Evolutionary conservation across 1,140 invertebrate genomes (phyloP).

Genomic region (Andrena cerasifolii): DNA sequence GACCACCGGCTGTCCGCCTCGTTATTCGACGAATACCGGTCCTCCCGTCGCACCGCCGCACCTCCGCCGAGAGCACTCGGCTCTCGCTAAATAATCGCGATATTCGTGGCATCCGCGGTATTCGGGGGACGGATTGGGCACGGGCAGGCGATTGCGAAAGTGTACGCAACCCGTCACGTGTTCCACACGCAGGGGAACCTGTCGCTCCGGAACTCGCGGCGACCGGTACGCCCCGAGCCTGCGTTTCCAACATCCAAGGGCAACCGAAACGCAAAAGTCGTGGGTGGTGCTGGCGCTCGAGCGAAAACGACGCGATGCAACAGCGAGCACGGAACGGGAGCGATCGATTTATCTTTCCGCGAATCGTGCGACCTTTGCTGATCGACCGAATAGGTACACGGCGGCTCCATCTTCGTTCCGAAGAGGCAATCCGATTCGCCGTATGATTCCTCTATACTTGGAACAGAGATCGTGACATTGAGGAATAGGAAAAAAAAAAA

Average conservation of each 20-base stretch:
- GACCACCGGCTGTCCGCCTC: no score
- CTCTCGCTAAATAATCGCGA: neutral
- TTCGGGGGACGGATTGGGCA: constrained; percentile 10
- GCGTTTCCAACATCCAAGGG: constrained; percentile 57
- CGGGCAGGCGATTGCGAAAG: constrained; percentile 30
- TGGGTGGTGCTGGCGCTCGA: constrained; percentile 14
- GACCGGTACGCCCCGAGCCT: constrained; percentile 58
- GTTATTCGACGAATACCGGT: no score
- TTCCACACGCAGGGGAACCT: constrained; percentile 57
- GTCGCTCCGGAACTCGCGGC: constrained; percentile 60
- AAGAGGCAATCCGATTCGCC: no score
- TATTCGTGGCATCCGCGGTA: no score
- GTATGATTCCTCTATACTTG: neutral
- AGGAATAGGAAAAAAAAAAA: constrained; percentile 21
- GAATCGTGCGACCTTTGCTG: neutral
- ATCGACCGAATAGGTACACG: neutral
- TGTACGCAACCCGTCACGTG: constrained; percentile 55
- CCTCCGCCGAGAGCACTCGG: no score
- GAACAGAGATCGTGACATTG: neutral
- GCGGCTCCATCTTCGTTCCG: no score
- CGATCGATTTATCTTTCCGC: constrained; percentile 5
- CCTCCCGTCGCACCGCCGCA: no score
- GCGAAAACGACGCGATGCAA: neutral
- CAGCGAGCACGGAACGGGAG: neutral
- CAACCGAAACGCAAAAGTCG: constrained; percentile 59